phyloP scores from a whole-genome alignment of 2,113 vertebrate genomes.

The Leptosomus discolor region DNA sequence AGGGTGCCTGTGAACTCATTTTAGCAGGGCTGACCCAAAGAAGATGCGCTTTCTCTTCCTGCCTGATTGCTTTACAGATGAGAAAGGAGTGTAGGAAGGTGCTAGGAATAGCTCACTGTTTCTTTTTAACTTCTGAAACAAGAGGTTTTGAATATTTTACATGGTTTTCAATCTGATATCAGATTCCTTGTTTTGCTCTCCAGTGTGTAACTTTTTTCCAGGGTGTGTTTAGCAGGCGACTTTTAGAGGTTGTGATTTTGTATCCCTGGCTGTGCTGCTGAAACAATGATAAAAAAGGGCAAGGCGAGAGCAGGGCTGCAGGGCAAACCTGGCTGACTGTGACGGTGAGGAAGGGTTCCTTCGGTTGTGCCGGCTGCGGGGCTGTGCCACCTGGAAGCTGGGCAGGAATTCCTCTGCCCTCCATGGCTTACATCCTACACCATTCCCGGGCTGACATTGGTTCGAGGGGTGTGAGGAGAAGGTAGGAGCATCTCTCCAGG shows the following conservation, averaged over 20 bases:
- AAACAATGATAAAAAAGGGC: not conserved
- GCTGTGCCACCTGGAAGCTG: not conserved
- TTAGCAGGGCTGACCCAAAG: not conserved
- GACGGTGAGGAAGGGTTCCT: too few species aligned
- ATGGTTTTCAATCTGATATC: not conserved
- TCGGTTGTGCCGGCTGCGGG: accelerated
- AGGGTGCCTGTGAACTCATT: too few species aligned
- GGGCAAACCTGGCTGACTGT: not conserved
- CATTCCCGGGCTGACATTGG: not conserved
- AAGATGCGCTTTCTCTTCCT: not conserved
- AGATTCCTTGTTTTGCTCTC: not conserved
- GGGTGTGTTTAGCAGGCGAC: not conserved
- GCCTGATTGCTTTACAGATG: not conserved
- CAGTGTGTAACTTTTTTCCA: not conserved
- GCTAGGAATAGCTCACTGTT: not conserved
- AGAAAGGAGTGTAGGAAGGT: not conserved
- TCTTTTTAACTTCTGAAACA: not conserved
- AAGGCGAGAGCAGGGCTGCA: not conserved
- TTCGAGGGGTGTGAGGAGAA: not conserved
- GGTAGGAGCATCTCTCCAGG: too few species aligned
- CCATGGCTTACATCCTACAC: not conserved
- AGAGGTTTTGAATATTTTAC: not conserved
- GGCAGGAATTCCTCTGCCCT: not conserved
- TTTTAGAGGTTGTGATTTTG: not conserved
- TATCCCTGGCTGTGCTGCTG: not conserved